Percentiles rank a stretch among this genome's conserved stretches.
Conservation (phyloP, 2,113 vertebrate species). For the Charadrius vociferus region DNA sequence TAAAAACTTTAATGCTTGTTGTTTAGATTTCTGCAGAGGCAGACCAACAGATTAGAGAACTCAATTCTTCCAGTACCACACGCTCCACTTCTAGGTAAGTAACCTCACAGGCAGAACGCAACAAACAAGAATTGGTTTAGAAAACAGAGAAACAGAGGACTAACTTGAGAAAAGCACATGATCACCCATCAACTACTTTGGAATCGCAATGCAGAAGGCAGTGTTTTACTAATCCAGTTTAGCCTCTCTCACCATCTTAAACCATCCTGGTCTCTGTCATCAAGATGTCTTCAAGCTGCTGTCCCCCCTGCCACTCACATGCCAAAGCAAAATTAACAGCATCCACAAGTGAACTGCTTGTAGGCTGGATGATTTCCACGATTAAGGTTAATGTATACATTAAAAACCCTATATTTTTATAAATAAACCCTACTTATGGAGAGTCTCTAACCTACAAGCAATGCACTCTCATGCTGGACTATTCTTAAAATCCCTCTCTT, state of each 20-base stretch:
- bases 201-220: background rate
- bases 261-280: background rate
- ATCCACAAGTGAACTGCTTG: background rate
- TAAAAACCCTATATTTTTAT: background rate
- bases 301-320: background rate
- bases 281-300: background rate
- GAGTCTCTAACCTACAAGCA: background rate
- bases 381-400: background rate
- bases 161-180: background rate
- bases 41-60: background rate
- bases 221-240: background rate
- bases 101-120: background rate
- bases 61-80: background rate
- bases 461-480: background rate
- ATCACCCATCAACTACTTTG: background rate
- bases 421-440: background rate
- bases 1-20: background rate
- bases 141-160: background rate
- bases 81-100: background rate
- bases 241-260: background rate
- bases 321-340: background rate
- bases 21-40: background rate
- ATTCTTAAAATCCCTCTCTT: background rate
- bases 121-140: background rate
- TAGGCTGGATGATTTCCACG: background rate